Base-by-base conservation (phyloP, 1,140 invertebrate genomes). In the Drosophila mauritiana region DNA sequence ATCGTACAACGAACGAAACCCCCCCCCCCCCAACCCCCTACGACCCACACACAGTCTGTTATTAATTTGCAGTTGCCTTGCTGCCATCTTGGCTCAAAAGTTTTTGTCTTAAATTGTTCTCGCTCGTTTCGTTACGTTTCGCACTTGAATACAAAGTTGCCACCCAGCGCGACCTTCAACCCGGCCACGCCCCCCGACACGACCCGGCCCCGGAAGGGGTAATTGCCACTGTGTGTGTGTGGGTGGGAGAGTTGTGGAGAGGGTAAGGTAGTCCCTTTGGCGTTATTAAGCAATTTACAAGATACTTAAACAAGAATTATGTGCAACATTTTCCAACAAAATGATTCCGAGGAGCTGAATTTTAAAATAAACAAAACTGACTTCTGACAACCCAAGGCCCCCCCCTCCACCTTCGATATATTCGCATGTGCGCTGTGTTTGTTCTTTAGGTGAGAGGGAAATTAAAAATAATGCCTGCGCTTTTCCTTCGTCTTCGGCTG, bases 211-310 rank as follows among this genome's bases (percentile, higher is more conserved):
- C 37, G 37, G 53, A 78, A 81, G 55, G 67, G 65, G 72, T 83
- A 84, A 84, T 80, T 84, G 76, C 49, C 53, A 53, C 63, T 51
- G 20, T 34, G 42, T 43, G 31, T 67, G 42, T 49, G 40, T 57
- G 11, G 3, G 20, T 4, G 22, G 8, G 34, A 6, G 15, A 10
- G 13, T 36, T 31, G 39, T 17, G 17, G 17, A 17, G 17, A 17
- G 17, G 17, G 17, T 58, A 67, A 53, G 78, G 42, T 53, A 76
- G 83, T 86, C 84, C 84, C 77, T 88, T 88, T 80, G 84, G 84
- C 84, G 84, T 90, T 90, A 90, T 90, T 90, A 90, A 90, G 86
- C 86, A 90, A 90, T 90, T 90, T 90, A 90, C 86, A 90, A 90
- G 86, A 90, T 90, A 90, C 86, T 90, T 90, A 90, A 86, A 86